A percentile compares a stretch with the other conserved stretches of the same genome.
These are phyloP conservation scores for Parauchenoglanis ngamensis DNA, from an alignment of 2,797 vertebrate genomes.

Conservation along the genomic window DNA sequence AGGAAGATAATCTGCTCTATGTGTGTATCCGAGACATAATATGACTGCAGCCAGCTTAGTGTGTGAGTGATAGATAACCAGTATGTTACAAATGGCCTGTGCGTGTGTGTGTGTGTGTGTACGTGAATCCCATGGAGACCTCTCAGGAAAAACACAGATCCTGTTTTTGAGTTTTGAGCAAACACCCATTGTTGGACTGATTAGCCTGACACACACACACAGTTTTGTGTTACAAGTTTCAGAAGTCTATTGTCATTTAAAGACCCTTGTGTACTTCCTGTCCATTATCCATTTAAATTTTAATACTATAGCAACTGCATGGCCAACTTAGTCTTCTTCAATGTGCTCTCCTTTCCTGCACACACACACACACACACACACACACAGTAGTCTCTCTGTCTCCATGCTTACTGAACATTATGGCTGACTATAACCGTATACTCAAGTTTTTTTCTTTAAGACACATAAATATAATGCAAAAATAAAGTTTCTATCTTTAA, in stretches of 20 bases:
- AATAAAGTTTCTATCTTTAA: not conserved
- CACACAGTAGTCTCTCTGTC: not conserved
- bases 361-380: not conserved
- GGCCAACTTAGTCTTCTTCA: not conserved
- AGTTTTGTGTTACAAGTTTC: conserved; percentile 16
- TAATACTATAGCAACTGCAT: not conserved
- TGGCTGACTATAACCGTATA: not conserved
- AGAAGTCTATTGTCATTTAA: conserved; percentile 36
- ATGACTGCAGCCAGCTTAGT: not conserved
- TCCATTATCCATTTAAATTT: conserved; percentile 15
- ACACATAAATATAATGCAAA: not conserved
- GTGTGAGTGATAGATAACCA: conserved; percentile 19
- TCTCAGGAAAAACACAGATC: conserved; percentile 80
- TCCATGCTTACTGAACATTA: no score
- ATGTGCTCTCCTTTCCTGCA: not conserved
- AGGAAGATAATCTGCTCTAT: not conserved
- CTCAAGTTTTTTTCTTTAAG: not conserved
- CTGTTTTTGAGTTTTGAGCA: conserved; percentile 76
- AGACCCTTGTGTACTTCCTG: conserved; percentile 22
- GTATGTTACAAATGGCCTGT: conserved; percentile 8
- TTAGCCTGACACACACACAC: conserved; percentile 46
- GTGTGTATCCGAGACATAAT: conserved; percentile 5
- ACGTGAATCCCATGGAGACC: conserved; percentile 14
- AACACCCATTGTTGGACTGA: conserved; percentile 74
- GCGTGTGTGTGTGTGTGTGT: conserved; percentile 44